Conservation (phyloP, 2,797 vertebrate species). For the Pseudopleuronectes americanus region DNA sequence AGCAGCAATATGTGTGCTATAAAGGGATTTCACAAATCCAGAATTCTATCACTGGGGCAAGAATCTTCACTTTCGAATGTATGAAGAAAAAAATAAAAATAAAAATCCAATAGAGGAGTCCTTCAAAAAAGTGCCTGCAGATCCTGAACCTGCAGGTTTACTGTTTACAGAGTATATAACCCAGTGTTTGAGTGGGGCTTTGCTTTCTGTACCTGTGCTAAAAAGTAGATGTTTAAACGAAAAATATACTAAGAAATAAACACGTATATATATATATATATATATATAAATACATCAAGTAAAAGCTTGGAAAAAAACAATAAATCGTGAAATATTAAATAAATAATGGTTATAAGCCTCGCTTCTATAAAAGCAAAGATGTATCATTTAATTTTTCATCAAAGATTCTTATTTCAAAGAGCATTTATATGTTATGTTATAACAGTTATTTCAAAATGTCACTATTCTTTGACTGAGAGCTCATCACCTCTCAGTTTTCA, state of each 20-base stretch:
- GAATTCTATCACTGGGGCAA: slow-evolving; percentile 54
- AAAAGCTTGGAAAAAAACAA: neutral
- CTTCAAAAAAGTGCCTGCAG: neutral
- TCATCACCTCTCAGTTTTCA: neutral
- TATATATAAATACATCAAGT: neutral
- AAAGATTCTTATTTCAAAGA: neutral
- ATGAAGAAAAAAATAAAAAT: slow-evolving; percentile 18
- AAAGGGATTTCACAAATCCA: slow-evolving; percentile 71
- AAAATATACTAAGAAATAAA: too few relatives aligned
- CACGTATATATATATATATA: neutral
- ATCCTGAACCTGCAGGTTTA: neutral
- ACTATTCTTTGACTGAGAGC: neutral
- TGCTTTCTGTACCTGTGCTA: too few relatives aligned
- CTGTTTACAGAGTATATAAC: neutral
- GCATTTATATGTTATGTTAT: too few relatives aligned
- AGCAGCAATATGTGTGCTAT: slow-evolving; percentile 56
- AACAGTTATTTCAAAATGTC: neutral
- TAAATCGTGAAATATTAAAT: neutral
- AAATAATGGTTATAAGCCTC: neutral
- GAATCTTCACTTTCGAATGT: slow-evolving; percentile 42
- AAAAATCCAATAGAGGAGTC: neutral
- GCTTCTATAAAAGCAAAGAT: neutral
- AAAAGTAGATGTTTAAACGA: too few relatives aligned
- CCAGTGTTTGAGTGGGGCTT: neutral
- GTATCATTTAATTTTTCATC: neutral